phyloP scores from a whole-genome alignment of 2,797 vertebrate genomes.

The Squalus acanthias region DNA sequence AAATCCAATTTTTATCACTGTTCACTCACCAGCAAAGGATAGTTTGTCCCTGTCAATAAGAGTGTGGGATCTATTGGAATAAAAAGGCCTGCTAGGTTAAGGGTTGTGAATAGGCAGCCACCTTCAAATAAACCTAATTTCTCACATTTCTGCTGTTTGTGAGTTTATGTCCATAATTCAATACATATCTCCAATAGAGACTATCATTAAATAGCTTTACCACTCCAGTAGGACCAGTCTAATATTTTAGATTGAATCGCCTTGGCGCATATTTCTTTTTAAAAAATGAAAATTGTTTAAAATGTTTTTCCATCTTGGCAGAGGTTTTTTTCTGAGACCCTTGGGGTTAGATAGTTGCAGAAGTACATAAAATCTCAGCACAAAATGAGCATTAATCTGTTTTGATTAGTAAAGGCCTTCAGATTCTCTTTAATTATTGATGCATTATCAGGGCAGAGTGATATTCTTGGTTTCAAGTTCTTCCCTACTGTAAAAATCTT shows the following conservation, averaged over 20 bases:
- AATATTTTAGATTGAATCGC: background rate
- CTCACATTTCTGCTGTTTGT: background rate
- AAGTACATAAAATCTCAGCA: slow-evolving; percentile 19
- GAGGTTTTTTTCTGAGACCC: background rate
- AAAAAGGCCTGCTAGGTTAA: background rate
- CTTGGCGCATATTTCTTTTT: background rate
- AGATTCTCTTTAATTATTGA: slow-evolving; percentile 14
- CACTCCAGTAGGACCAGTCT: background rate
- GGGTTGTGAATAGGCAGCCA: background rate
- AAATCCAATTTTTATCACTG: background rate
- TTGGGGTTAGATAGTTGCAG: background rate
- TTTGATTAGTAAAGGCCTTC: slow-evolving; percentile 1
- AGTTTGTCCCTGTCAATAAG: background rate
- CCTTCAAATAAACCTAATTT: background rate
- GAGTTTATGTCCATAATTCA: background rate
- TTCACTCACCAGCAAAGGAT: background rate
- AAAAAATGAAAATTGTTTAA: slow-evolving; percentile 4
- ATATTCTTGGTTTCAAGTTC: background rate
- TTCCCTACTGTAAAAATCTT: background rate
- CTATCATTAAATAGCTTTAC: background rate
- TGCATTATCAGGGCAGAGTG: background rate
- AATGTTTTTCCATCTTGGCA: background rate
- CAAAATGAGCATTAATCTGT: background rate
- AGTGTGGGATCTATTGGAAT: background rate
- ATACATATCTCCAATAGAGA: background rate